Conservation (phyloP, 2,113 vertebrate species). For the Narcine bancroftii region DNA sequence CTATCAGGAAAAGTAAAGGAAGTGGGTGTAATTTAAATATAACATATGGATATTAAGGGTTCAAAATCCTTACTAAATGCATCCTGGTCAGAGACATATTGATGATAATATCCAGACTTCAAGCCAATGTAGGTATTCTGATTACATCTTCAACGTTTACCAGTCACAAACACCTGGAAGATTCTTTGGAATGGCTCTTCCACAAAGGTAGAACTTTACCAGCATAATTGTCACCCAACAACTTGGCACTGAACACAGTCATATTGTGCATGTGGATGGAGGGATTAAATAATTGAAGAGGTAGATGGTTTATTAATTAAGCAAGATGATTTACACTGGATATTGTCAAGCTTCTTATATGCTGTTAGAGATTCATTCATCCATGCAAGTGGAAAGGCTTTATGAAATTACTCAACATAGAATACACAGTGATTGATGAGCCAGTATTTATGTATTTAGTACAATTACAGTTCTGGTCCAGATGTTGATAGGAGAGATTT, state of each 20-base stretch:
- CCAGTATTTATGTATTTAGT: not conserved
- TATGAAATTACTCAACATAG: not conserved
- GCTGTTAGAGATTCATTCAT: not conserved
- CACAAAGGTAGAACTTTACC: not conserved
- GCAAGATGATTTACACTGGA: not conserved
- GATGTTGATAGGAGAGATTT: not conserved
- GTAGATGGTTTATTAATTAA: not conserved
- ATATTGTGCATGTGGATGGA: too few relatives aligned
- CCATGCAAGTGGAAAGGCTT: not conserved
- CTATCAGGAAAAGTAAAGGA: not conserved
- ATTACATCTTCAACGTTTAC: not conserved
- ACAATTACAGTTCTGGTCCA: not conserved
- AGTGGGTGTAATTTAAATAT: not conserved
- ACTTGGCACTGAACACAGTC: too few relatives aligned
- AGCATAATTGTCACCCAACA: not conserved
- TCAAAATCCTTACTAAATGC: not conserved
- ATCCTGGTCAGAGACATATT: not conserved
- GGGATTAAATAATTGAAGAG: not conserved
- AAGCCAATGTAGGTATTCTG: not conserved
- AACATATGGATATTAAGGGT: not conserved
- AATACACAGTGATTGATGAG: not conserved
- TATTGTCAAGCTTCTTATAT: not conserved
- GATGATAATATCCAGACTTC: not conserved
- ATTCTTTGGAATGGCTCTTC: not conserved
- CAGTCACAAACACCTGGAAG: not conserved